Evolutionary conservation across 1,140 invertebrate species (phyloP).

Genomic region (Ditylenchus dipsaci): DNA sequence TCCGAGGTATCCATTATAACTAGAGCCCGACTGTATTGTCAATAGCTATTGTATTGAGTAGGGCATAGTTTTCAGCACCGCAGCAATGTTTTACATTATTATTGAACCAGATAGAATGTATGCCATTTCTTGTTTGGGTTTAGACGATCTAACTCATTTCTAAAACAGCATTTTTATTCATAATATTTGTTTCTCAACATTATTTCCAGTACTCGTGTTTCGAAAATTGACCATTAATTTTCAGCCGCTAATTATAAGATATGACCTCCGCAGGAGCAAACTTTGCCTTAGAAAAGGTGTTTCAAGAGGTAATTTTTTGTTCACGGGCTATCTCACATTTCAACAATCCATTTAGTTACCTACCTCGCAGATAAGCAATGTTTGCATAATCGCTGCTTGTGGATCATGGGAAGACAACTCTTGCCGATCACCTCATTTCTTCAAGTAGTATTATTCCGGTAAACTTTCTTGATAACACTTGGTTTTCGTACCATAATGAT

Average conservation of each 20-base stretch:
- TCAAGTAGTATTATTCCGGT: conserved; percentile 72
- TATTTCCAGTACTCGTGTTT: no score
- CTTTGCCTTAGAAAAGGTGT: neutral
- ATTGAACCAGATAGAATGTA: no score
- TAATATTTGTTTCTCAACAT: no score
- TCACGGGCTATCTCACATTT: neutral
- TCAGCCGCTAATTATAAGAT: neutral
- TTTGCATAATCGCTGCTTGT: conserved; percentile 98
- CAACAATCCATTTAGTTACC: conserved; percentile 26
- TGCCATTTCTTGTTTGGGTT: no score
- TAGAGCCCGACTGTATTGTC: no score
- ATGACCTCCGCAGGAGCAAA: neutral
- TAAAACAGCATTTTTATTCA: no score
- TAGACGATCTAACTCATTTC: no score
- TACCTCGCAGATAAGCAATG: conserved; percentile 77
- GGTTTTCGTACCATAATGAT: neutral
- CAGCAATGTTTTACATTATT: no score
- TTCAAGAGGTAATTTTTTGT: conserved; percentile 2
- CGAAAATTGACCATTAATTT: neutral
- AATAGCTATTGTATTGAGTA: no score
- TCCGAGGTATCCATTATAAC: no score
- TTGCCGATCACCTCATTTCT: conserved; percentile 87
- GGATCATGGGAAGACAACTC: conserved; percentile 96
- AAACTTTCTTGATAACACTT: neutral
- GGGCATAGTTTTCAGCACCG: no score